Conservation (phyloP, 2,888 invertebrate species). For the Cryptocephalus moraei region DNA sequence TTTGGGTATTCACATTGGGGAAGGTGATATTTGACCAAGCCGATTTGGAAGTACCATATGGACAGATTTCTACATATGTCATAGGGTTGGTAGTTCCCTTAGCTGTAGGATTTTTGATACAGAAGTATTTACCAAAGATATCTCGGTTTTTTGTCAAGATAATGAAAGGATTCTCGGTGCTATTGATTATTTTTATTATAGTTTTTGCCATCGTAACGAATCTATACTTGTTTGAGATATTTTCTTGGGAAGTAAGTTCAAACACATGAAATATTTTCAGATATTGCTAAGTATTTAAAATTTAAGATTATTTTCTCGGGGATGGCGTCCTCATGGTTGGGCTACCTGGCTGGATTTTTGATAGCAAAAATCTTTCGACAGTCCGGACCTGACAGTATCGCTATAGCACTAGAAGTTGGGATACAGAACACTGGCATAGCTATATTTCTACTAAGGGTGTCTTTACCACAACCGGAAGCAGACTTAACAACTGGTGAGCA, state of each 20-base stretch:
- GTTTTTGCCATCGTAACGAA: slow-evolving; percentile 79
- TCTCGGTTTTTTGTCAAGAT: slow-evolving; percentile 63
- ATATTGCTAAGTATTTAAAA: no score
- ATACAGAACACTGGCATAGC: slow-evolving; percentile 89
- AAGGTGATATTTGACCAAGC: slow-evolving; percentile 54
- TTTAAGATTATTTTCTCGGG: slow-evolving; percentile 67
- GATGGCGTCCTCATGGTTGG: slow-evolving; percentile 70
- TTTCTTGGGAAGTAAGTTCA: slow-evolving; percentile 67
- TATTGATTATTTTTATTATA: slow-evolving; percentile 71
- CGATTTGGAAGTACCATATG: slow-evolving; percentile 65
- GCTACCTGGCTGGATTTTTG: slow-evolving; percentile 59
- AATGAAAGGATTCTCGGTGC: slow-evolving; percentile 71
- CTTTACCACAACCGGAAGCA: slow-evolving; percentile 72
- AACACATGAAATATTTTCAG: background rate
- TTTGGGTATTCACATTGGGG: slow-evolving; percentile 84
- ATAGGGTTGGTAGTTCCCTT: slow-evolving; percentile 68
- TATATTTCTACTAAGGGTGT: slow-evolving; percentile 73
- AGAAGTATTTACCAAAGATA: slow-evolving; percentile 55
- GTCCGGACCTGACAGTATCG: slow-evolving; percentile 57
- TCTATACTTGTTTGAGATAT: slow-evolving; percentile 74
- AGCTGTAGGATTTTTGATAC: slow-evolving; percentile 54
- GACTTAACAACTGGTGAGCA: slow-evolving; percentile 70
- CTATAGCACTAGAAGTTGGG: slow-evolving; percentile 86
- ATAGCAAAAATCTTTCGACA: slow-evolving; percentile 51
- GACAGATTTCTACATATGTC: slow-evolving; percentile 62